Percentiles rank a stretch among this genome's conserved stretches.
Conservation (phyloP, 2,888 invertebrate genomes). For the Plutella xylostella region DNA sequence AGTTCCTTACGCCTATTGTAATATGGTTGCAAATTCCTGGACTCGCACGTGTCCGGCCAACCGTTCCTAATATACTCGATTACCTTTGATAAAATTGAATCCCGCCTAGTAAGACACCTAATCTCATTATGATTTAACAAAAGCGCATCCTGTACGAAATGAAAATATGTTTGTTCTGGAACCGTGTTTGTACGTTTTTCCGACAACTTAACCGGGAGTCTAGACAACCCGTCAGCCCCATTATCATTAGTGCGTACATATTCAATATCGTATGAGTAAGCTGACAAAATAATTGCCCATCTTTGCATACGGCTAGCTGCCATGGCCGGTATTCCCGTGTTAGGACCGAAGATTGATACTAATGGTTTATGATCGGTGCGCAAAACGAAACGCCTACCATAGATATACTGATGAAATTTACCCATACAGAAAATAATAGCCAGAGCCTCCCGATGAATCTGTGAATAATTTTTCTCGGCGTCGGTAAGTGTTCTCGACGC, state of each 20-base stretch:
- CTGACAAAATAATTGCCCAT: not conserved
- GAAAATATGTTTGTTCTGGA: not conserved
- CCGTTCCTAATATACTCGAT: not conserved
- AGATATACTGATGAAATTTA: constrained; percentile 7
- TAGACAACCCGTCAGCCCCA: not conserved
- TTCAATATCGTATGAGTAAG: not conserved
- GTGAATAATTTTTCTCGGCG: constrained; percentile 14
- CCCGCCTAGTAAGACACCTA: not conserved
- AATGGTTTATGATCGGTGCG: not conserved
- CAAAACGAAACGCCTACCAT: not conserved
- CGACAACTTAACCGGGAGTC: not conserved
- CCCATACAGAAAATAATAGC: constrained; percentile 2
- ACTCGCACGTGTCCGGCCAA: not conserved
- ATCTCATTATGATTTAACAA: not conserved
- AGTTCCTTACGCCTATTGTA: not conserved
- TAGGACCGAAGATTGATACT: not conserved
- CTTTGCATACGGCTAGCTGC: not conserved
- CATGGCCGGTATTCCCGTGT: not conserved
- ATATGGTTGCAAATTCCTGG: not conserved
- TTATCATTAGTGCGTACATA: not conserved
- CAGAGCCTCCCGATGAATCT: constrained; percentile 15
- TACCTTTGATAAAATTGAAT: not conserved
- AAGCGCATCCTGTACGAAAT: not conserved
- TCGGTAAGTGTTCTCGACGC: constrained; percentile 15
- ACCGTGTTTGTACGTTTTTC: not conserved